Conservation (phyloP, 2,888 invertebrate genomes). For the Lypha dubia region DNA sequence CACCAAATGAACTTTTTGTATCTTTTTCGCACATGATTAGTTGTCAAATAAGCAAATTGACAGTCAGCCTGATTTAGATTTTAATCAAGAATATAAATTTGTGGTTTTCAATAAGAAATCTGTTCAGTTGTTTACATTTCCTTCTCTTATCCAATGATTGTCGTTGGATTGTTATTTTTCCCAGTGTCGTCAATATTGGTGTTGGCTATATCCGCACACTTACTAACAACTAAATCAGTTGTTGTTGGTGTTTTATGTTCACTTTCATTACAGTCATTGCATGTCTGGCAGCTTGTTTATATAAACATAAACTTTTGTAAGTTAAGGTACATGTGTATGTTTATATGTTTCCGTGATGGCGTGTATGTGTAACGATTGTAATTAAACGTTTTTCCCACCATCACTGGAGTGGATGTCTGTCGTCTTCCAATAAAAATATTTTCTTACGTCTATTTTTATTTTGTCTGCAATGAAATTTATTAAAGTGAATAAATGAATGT, state of each 20-base stretch:
- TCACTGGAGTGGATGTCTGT: slow-evolving; percentile 49
- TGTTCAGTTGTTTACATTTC: slow-evolving; percentile 71
- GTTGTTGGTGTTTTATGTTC: slow-evolving; percentile 45
- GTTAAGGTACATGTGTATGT: not conserved
- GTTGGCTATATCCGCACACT: slow-evolving; percentile 1
- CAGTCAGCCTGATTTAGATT: not conserved
- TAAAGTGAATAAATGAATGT: slow-evolving; percentile 35
- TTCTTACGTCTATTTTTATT: slow-evolving; percentile 66
- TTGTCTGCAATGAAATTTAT: slow-evolving; percentile 38
- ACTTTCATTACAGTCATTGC: slow-evolving; percentile 45
- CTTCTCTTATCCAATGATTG: slow-evolving; percentile 46
- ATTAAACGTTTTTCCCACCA: slow-evolving; percentile 65
- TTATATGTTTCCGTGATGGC: not conserved
- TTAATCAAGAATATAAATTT: not conserved
- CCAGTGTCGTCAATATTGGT: slow-evolving; percentile 14
- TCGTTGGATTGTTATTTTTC: slow-evolving; percentile 28
- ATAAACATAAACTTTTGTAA: not conserved
- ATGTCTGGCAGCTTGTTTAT: slow-evolving; percentile 6
- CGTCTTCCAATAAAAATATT: slow-evolving; percentile 64
- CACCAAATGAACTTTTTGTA: no score
- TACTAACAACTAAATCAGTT: not conserved
- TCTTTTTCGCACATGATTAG: no score
- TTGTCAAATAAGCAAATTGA: not conserved
- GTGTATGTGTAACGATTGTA: slow-evolving; percentile 59
- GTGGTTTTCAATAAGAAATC: slow-evolving; percentile 67